Evolutionary conservation across 2,797 vertebrate genomes (phyloP).

Genomic region (Spondyliosoma cantharus): DNA sequence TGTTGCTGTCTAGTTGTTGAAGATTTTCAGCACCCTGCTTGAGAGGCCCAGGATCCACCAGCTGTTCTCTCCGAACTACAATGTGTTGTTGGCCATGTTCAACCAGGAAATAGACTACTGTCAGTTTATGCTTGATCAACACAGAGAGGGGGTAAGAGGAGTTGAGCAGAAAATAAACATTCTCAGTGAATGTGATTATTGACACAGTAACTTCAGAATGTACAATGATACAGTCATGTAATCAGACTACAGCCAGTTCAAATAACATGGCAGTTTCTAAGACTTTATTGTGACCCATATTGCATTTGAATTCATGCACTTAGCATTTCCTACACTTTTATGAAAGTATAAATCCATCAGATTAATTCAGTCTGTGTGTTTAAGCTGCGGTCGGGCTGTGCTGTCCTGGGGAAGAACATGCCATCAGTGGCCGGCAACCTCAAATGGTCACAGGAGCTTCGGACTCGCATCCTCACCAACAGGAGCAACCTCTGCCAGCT

Average conservation of each 20-base stretch:
- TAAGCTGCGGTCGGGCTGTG: slow-evolving; percentile 78
- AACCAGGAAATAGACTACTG: slow-evolving; percentile 83
- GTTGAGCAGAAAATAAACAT: not conserved
- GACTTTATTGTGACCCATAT: not conserved
- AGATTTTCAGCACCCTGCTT: slow-evolving; percentile 83
- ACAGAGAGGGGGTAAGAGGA: slow-evolving; percentile 79
- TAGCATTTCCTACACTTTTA: not conserved
- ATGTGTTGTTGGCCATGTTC: slow-evolving; percentile 81
- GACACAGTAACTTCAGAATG: not conserved
- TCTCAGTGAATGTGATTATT: not conserved
- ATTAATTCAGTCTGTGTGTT: slow-evolving; percentile 49
- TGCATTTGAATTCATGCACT: not conserved
- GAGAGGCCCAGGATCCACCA: slow-evolving; percentile 81
- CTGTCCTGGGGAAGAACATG: slow-evolving; percentile 84
- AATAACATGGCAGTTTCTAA: not conserved
- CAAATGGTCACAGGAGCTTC: slow-evolving; percentile 84
- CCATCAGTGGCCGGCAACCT: slow-evolving; percentile 83
- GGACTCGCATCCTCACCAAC: slow-evolving; percentile 79
- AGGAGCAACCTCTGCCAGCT: slow-evolving; percentile 80
- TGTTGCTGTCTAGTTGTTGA: slow-evolving; percentile 73
- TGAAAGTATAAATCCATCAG: not conserved
- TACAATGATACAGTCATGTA: not conserved
- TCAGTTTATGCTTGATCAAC: slow-evolving; percentile 81
- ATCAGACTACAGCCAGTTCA: not conserved
- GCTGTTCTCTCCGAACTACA: slow-evolving; percentile 83